A percentile compares a stretch with the other conserved stretches of the same genome.
Evolutionary conservation across 1,140 invertebrate species (phyloP).

Genomic region (Plectus sambesii): DNA sequence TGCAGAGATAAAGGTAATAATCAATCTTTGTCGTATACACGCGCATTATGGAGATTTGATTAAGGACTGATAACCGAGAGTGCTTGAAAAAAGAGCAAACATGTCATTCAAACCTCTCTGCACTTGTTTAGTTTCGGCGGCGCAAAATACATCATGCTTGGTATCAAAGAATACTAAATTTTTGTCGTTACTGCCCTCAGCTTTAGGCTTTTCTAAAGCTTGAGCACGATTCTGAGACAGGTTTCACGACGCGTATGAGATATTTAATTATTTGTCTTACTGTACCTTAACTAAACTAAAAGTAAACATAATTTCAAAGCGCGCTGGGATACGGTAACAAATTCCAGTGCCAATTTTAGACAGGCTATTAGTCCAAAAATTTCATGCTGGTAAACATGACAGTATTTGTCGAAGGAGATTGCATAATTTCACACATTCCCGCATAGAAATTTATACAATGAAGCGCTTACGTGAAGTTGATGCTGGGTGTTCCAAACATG

Average conservation of each 20-base stretch:
- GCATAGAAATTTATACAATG: neutral
- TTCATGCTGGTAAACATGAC: neutral
- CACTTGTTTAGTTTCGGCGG: too few species aligned
- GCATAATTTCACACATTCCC: neutral
- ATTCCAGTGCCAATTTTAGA: neutral
- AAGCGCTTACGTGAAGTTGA: slow-evolving; percentile 22
- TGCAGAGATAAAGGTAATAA: neutral
- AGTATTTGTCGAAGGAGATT: neutral
- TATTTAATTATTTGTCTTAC: too few species aligned
- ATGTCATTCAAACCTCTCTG: neutral
- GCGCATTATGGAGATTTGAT: neutral
- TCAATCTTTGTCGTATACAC: neutral
- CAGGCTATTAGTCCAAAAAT: neutral
- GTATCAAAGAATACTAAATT: too few species aligned
- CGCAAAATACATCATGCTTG: too few species aligned
- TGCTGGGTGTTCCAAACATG: slow-evolving; percentile 21
- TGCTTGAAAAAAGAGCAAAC: neutral
- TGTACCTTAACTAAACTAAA: too few species aligned
- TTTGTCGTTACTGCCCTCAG: too few species aligned
- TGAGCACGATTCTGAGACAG: neutral
- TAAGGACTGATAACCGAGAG: neutral
- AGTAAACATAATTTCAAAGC: too few species aligned
- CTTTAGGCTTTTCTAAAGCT: neutral
- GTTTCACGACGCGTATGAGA: too few species aligned
- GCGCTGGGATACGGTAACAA: neutral